Evolutionary conservation across 2,888 invertebrate species (phyloP), one percentile per base, ranked within the genome.

Genomic region (Artemia sinica): DNA sequence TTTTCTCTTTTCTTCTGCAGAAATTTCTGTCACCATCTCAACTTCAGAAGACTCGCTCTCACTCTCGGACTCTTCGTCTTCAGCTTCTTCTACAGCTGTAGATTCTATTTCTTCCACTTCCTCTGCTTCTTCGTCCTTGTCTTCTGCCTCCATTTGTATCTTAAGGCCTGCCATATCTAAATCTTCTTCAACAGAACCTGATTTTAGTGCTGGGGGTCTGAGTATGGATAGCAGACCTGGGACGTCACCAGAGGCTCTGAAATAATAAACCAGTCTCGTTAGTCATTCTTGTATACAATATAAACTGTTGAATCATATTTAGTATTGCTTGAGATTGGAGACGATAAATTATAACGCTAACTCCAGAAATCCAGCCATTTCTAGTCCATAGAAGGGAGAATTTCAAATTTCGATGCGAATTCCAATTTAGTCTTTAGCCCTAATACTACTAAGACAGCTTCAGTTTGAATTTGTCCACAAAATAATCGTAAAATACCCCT

Each of bases 1-100:
- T 41, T 69, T 66, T 50, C 65, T 71, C 51, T 71, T 67, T 65
- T 58, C 67, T 14, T 12, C 63, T 28, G 71, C 50, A 41, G 69
- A 49, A 13, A 71, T n/a, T 13, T 58, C 52, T 11, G 69, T 13
- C 12, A 67, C 58, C 41, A 69, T 51, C 63, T 71, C 69, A 8
- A 69, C 66, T 41, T 70, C 70, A n/a, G 63, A 58, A 10, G n/a
- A 18, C 63, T 58, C 63, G 28, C 63, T 58, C 10, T 58, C 63
- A 58, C 63, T 58, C 28, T 28, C 63, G 14, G 63, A 58, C 63
- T 58, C 63, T 58, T 58, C 63, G 28, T 9, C 63, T 10, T 58
- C 63, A 18, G 63, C n/a, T 10, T 58, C 63, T 18, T 9, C 9
- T 9, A 18, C 63, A 10, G n/a, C 28, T 58, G 28, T 11, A 58